Base-by-base conservation (phyloP, 1,140 invertebrate species). In the Doryteuthis pealeii region DNA sequence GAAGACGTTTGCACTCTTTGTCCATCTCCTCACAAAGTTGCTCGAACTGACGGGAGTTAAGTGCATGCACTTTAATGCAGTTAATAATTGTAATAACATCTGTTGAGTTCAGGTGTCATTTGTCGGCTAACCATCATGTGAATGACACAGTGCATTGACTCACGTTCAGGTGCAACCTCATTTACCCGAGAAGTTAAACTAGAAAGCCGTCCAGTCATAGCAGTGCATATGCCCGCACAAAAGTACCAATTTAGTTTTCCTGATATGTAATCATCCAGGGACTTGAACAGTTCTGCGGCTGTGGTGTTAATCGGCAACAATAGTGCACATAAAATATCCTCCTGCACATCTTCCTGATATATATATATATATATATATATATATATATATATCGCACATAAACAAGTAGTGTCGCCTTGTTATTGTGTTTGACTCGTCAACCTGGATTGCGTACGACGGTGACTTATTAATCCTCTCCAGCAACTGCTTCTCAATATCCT, bases 41-140 rank as follows among this genome's bases (percentile, higher is more conserved):
- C 62, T 26, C 62, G 26, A 66, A 26, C 26, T 8, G 18, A 66
- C 62, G 26, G 8, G 26, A 66, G 62, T 66, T 70, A 66, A 66
- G 62, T 12, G 62, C 62, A 30, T 66, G 22, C 33, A n/a, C 22
- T 70, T 70, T 70, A 35, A 70, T 33, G 31, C 18, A 33, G n/a
- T 70, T 70, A 6, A 33, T 70, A 33, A 33, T 26, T 66, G 10
- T 66, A 66, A 66, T 66, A 10, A 66, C 62, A 30, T 66, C 26
- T 26, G 10, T 10, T 31, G 5, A 43, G 10, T 6, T 83, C 30
- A 40, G 43, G 30, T 74, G 82, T n/a, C 72, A 78, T 6, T 43
- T 32, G 68, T 26, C 68, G 18, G 30, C 68, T n/a, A n/a, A 32
- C 33, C 26, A 31, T 31, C 33, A 6, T 32, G 15, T 43, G 68